phyloP scores from a whole-genome alignment of 2,113 vertebrate genomes.

The Blennius ocellaris region DNA sequence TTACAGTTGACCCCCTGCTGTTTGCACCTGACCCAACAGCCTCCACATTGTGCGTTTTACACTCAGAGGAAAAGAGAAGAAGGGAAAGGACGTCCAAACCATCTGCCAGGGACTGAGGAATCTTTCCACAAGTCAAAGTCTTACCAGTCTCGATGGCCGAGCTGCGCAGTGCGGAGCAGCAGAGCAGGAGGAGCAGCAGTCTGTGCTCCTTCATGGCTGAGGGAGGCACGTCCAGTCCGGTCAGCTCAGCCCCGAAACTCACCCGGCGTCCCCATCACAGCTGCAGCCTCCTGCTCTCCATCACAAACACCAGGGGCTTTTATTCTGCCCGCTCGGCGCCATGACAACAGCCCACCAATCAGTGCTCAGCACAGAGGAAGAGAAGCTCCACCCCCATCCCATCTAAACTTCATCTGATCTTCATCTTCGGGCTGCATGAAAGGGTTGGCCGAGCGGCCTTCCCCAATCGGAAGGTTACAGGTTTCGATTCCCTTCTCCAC shows the following conservation, averaged over 20 bases:
- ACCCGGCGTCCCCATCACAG: too few species aligned
- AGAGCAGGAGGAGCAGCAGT: slow-evolving; percentile 69
- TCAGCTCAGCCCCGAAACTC: not conserved
- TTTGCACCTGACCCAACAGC: not conserved
- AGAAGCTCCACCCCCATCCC: not conserved
- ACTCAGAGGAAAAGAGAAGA: not conserved
- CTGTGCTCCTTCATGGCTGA: not conserved
- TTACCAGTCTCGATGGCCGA: slow-evolving; percentile 81
- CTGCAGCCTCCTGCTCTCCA: slow-evolving; percentile 7
- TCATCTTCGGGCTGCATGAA: too few species aligned
- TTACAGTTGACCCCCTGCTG: not conserved
- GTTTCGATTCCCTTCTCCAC: too few species aligned
- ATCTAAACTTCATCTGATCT: too few species aligned
- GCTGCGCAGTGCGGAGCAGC: slow-evolving; percentile 35
- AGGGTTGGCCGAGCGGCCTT: too few species aligned
- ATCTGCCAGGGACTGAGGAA: not conserved
- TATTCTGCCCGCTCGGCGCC: slow-evolving; percentile 50
- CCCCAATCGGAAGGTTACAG: too few species aligned
- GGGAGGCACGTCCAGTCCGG: not conserved
- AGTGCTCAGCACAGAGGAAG: not conserved
- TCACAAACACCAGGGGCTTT: slow-evolving; percentile 25
- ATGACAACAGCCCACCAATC: slow-evolving; percentile 69
- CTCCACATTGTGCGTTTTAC: not conserved
- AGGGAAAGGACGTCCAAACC: not conserved
- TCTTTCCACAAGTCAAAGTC: not conserved